Base-by-base conservation (phyloP, 2,888 invertebrate genomes). In the Drosophila testacea region DNA sequence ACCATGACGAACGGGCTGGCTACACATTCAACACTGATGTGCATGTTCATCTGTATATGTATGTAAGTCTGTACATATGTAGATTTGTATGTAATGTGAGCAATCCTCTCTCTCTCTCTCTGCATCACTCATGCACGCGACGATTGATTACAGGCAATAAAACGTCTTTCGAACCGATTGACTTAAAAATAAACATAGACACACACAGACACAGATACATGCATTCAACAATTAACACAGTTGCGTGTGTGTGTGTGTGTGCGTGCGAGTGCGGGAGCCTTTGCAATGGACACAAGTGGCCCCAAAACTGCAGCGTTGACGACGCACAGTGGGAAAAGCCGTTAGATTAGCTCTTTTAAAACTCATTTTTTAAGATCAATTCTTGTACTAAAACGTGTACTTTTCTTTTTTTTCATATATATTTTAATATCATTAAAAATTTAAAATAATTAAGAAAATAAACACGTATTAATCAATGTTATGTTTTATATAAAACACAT, bases 111-210 rank as follows among this genome's bases (percentile, higher is more conserved):
- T 3, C 22, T 22, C 22, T 22, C 44, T 13, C 22, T 30, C 46
- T 48, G 47, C n/a, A n/a, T 47, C 22, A 32, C 70, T 68, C 66
- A 59, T 81, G 70, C 84, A 80, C 74, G 78, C 82, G 75, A 82
- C 87, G 82, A 84, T 87, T 85, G 84, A 87, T 85, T 84, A 82
- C 78, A 79, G 54, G 87, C 84, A 85, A 85, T 85, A 84, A 87
- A 82, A 86, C 71, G 87, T 80, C 82, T 79, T 73, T 77, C 74
- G 83, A 82, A 79, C 77, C 85, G 87, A 84, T 85, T 87, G 87
- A 83, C 79, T 85, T 86, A 83, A 84, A 84, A 84, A 84, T 84
- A 84, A 85, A 85, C 83, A 61, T 66, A 78, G 64, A 66, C 79
- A 69, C 52, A 63, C 67, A 67, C 55, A 55, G 36, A 68, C 48